These are phyloP conservation scores for Setipinna tenuifilis DNA, from an alignment of 2,797 vertebrate species.

Conservation along the genomic window DNA sequence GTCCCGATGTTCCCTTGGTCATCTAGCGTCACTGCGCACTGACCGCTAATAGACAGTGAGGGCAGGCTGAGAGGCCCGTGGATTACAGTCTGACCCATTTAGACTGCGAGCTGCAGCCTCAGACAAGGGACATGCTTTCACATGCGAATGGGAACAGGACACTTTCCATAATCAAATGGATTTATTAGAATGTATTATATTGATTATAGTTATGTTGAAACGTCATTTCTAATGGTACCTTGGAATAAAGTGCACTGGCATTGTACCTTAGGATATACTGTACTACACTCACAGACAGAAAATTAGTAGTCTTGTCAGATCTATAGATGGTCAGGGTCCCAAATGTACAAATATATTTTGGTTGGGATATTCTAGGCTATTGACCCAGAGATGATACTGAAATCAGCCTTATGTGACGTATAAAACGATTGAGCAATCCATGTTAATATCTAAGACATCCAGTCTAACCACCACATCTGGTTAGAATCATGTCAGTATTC, in stretches of 20 bases:
- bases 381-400: too few relatives aligned
- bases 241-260: too few relatives aligned
- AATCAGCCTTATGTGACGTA: not conserved
- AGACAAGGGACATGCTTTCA: not conserved
- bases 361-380: too few relatives aligned
- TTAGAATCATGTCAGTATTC: too few relatives aligned
- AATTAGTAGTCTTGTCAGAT: not conserved
- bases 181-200: too few relatives aligned
- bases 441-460: too few relatives aligned
- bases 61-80: conserved; percentile 15
- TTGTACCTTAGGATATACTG: not conserved
- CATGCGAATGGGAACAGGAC: not conserved
- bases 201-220: not conserved
- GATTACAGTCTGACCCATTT: conserved; percentile 34
- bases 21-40: conserved; percentile 7
- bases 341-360: not conserved
- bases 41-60: not conserved
- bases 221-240: not conserved
- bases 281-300: not conserved
- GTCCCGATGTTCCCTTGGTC: not conserved
- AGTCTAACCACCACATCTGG: too few relatives aligned
- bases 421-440: not conserved
- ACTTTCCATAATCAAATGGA: not conserved
- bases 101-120: conserved; percentile 15
- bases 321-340: not conserved